Conservation (phyloP, 1,140 invertebrate species). For the Harlomillsia oculata region DNA sequence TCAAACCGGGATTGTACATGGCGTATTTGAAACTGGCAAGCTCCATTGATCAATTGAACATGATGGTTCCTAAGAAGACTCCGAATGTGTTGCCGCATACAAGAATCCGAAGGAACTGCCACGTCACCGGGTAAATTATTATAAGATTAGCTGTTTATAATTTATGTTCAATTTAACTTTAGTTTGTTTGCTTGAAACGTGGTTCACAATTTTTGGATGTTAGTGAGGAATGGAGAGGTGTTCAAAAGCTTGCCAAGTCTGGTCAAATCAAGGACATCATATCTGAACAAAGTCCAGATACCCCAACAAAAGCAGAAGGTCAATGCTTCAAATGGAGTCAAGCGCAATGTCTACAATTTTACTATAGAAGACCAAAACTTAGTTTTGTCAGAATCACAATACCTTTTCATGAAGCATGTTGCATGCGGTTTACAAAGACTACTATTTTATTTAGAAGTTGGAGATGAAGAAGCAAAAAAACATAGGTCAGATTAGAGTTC, state of each 20-base stretch:
- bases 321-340: background rate
- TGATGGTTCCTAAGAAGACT: conserved; percentile 79
- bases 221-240: too few species aligned
- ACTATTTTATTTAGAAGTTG: conserved; percentile 69
- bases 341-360: too few species aligned
- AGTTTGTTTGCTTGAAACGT: too few species aligned
- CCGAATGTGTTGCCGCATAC: conserved; percentile 88
- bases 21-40: conserved; percentile 92
- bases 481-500: conserved; percentile 52
- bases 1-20: conserved; percentile 79
- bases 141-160: too few species aligned
- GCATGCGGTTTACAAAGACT: conserved; percentile 58
- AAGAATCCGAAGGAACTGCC: conserved; percentile 85
- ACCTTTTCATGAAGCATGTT: conserved; percentile 64
- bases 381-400: conserved; percentile 60
- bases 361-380: too few species aligned
- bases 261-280: too few species aligned
- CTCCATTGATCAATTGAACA: conserved; percentile 83
- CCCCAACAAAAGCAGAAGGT: too few species aligned
- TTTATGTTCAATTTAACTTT: too few species aligned
- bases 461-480: conserved; percentile 51
- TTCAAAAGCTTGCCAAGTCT: too few species aligned
- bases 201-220: too few species aligned
- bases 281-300: too few species aligned
- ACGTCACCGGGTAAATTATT: conserved; percentile 76